Base-by-base conservation (phyloP, 1,140 invertebrate genomes). In the Trichonephila clavata region DNA sequence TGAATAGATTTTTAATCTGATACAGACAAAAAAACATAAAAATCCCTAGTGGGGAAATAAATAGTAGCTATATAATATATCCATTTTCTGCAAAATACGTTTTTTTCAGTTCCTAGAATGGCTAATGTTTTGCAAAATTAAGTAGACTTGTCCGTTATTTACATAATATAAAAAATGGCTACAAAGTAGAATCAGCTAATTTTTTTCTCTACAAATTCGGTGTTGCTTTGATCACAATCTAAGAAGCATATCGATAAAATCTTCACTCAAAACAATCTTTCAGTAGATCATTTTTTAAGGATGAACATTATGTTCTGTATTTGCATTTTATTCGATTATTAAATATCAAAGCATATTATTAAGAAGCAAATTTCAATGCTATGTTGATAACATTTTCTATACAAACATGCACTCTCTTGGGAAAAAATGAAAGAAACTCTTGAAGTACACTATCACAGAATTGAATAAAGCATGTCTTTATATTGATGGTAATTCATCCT, bases 1-100 rank as follows among this genome's bases (percentile, higher is more conserved):
- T 93, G 92, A 93, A 93, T 83, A 83, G 24, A 50, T 89, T 81
- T 39, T 39, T 63, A 89, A 93, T 93, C 92, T 93, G 92, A 93
- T 93, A 86, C 92, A 93, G 92, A 93, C 92, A 81, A 80, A 84
- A 84, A 63, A 39, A 50, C 61, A 65, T 68, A 43, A 86, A 93
- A 81, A 24, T 93, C 92, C 87, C 86, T 59, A 65, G 20, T 14
- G 43, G 92, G 13, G 80, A 59, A 68, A 60, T 50, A 68, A 43
- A 89, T 50, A 86, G 60, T 59, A 18, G 24, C 43, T n/a, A 57
- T 86, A 20, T 21, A 61, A 21, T 18, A 6, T 61, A 14, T 61
- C 16, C 20, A 21, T 21, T 61, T 32, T 77, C 71, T 77, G 71
- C 24, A 77, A 87, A 65, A 87, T 87, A 63, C 27, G 24, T 24